Percentiles rank a stretch among this genome's conserved stretches.
Evolutionary conservation across 2,888 invertebrate genomes (phyloP).

Genomic region (Hypercompe scribonia): DNA sequence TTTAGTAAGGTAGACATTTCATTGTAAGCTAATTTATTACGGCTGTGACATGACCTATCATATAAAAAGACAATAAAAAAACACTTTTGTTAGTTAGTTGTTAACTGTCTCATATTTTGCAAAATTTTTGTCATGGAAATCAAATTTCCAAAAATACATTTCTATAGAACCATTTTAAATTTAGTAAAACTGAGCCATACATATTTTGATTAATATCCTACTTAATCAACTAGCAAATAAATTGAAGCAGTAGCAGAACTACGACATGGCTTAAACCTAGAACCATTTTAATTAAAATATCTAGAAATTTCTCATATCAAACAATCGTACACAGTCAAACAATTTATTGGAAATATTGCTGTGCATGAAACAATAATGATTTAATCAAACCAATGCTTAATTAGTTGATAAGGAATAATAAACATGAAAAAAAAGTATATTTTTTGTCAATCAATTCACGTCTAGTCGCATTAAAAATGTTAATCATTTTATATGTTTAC

Average conservation of each 20-base stretch:
- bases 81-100: no score
- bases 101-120: no score
- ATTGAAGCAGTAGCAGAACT: neutral
- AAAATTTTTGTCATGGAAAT: no score
- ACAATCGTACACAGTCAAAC: neutral
- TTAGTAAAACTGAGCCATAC: no score
- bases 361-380: conserved; percentile 10
- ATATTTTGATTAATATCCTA: neutral
- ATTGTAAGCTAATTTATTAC: no score
- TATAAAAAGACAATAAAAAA: no score
- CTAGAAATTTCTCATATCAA: neutral
- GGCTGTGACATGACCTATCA: neutral
- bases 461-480: conserved; percentile 5
- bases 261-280: neutral
- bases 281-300: neutral
- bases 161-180: no score
- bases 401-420: conserved; percentile 6
- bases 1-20: neutral
- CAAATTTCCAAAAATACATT: no score
- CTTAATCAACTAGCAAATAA: neutral
- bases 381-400: neutral
- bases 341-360: neutral
- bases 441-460: neutral
- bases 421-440: neutral
- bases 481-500: conserved; percentile 4